Percentiles rank a stretch among this genome's conserved stretches.
Conservation (phyloP, 2,113 vertebrate genomes). For the human (Homo sapiens) region DNA sequence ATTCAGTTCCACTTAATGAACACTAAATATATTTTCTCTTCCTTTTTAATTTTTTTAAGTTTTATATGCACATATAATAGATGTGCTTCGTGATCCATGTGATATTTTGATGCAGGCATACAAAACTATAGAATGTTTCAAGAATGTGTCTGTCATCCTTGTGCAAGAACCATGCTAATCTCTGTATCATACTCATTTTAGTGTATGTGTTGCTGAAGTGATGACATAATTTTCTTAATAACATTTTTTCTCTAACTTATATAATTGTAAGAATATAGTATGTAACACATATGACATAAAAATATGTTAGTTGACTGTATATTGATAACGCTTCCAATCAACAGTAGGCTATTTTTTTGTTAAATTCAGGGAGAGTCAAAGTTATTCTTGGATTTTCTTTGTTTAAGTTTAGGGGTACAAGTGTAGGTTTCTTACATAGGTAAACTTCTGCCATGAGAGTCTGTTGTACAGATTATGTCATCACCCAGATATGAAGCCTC, state of each 20-base stretch:
- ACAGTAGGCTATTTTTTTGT: background rate
- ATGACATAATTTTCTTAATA: background rate
- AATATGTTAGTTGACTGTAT: background rate
- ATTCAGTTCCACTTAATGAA: background rate
- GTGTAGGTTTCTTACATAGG: no score
- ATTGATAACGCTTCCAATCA: background rate
- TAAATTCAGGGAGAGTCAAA: background rate
- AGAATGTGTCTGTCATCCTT: background rate
- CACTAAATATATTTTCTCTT: background rate
- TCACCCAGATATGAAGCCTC: no score
- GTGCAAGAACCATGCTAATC: background rate
- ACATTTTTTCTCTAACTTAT: background rate
- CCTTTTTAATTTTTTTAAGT: background rate
- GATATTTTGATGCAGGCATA: background rate
- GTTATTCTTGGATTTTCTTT: background rate
- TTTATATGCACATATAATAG: background rate
- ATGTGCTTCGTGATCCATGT: background rate
- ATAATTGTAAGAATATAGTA: background rate
- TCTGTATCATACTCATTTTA: background rate
- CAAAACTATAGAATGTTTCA: background rate
- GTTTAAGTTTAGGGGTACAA: no score
- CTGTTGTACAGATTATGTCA: no score
- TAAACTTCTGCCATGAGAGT: no score
- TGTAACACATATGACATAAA: background rate
- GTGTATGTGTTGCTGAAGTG: background rate